A percentile compares a stretch with the other conserved stretches of the same genome.
phyloP scores from a whole-genome alignment of 2,113 vertebrate species.

The Hiodon alosoides region DNA sequence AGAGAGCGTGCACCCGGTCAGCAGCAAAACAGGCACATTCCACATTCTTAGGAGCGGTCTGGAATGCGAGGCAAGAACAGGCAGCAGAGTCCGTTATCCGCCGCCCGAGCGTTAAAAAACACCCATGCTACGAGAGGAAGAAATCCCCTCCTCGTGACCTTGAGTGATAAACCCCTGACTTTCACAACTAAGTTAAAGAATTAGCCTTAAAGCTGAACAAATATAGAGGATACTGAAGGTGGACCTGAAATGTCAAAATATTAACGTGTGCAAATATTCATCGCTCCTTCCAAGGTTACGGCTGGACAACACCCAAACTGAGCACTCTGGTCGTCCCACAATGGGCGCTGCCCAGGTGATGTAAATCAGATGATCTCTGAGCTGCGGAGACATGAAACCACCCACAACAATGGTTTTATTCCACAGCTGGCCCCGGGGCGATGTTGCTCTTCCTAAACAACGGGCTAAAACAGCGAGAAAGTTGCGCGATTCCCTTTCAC shows the following conservation, averaged over 20 bases:
- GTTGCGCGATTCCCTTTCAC: no score
- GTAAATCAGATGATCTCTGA: slow-evolving; percentile 4
- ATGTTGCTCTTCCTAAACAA: neutral
- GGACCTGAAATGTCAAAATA: neutral
- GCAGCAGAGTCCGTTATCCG: no score
- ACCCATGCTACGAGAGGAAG: neutral
- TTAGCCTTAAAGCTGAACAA: neutral
- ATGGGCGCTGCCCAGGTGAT: neutral
- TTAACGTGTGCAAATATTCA: neutral
- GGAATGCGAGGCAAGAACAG: no score
- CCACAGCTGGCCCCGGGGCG: slow-evolving; percentile 1
- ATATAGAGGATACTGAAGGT: neutral
- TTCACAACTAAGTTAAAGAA: neutral
- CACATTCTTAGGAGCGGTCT: no score
- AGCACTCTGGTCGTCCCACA: neutral
- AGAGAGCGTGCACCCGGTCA: neutral
- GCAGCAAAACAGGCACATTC: neutral
- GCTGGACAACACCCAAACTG: neutral
- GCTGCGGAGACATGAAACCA: slow-evolving; percentile 11
- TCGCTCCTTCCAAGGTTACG: neutral
- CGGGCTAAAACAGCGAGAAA: no score
- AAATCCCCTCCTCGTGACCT: neutral
- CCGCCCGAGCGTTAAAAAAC: neutral
- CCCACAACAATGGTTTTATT: neutral
- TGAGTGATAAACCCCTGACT: no score